Percentiles rank a stretch among this genome's conserved stretches.
Conservation (phyloP, 1,140 invertebrate species). For the Drosophila teissieri region DNA sequence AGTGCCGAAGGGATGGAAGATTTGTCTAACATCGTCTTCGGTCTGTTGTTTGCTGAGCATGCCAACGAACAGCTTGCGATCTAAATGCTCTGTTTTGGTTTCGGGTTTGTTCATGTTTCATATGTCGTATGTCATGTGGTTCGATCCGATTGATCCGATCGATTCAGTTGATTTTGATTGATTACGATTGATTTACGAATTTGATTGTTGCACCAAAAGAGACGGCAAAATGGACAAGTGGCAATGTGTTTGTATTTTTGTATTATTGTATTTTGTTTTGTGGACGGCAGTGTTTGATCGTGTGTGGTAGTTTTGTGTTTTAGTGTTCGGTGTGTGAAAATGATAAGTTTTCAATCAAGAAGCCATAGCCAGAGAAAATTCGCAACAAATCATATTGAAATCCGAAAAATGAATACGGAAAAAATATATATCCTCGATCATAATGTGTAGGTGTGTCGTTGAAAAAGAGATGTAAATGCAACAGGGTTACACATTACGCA, state of each 20-base stretch:
- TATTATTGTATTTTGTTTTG: background rate
- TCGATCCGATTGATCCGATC: slow-evolving; percentile 39
- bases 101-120: slow-evolving; percentile 38
- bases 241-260: slow-evolving; percentile 48
- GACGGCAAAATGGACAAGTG: slow-evolving; percentile 80
- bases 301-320: background rate
- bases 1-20: slow-evolving; percentile 97
- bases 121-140: slow-evolving; percentile 37
- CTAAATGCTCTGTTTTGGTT: slow-evolving; percentile 86
- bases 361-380: slow-evolving; percentile 72
- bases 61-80: slow-evolving; percentile 99
- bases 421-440: slow-evolving; percentile 55
- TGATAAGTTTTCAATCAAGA: slow-evolving; percentile 54
- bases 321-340: slow-evolving; percentile 17
- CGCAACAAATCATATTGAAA: slow-evolving; percentile 50
- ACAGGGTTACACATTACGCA: slow-evolving; percentile 78
- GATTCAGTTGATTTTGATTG: slow-evolving; percentile 42
- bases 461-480: slow-evolving; percentile 73
- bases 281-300: slow-evolving; percentile 20
- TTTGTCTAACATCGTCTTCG: slow-evolving; percentile 98
- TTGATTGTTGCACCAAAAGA: slow-evolving; percentile 68
- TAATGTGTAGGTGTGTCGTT: slow-evolving; percentile 61
- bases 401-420: slow-evolving; percentile 45
- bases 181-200: slow-evolving; percentile 34
- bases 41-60: slow-evolving; percentile 99